Conservation (phyloP, 2,113 vertebrate genomes). For the Proterorhinus semilunaris region DNA sequence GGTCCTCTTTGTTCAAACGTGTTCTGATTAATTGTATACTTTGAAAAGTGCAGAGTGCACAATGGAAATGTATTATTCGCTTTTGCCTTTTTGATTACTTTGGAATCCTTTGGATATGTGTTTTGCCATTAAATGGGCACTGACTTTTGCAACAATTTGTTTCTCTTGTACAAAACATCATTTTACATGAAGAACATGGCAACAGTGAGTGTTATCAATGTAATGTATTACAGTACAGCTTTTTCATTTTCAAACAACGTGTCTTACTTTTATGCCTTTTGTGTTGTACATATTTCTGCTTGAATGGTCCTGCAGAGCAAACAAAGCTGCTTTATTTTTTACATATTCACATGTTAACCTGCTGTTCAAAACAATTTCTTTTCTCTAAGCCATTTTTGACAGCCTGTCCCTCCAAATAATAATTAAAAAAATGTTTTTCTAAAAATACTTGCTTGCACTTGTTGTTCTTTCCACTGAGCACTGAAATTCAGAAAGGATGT, state of each 20-base stretch:
- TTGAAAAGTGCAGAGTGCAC: conserved; percentile 69
- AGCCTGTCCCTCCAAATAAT: conserved; percentile 89
- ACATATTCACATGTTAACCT: conserved; percentile 78
- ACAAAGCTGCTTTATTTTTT: conserved; percentile 85
- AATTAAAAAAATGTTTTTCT: conserved; percentile 70
- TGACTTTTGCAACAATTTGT: conserved; percentile 67
- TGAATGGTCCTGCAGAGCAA: conserved; percentile 84
- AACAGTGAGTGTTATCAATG: conserved; percentile 87
- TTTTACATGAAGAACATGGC: conserved; percentile 80
- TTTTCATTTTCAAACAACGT: conserved; percentile 82
- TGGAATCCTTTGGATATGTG: conserved; percentile 74
- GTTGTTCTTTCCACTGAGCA: background rate
- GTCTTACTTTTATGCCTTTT: conserved; percentile 83
- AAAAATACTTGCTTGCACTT: conserved; percentile 37
- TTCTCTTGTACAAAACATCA: conserved; percentile 80
- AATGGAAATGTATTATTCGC: conserved; percentile 77
- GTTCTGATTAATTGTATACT: conserved; percentile 77
- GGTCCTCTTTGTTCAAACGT: conserved; percentile 76
- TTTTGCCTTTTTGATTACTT: conserved; percentile 73
- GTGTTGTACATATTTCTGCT: conserved; percentile 89
- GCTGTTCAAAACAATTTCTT: conserved; percentile 86
- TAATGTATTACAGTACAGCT: conserved; percentile 83
- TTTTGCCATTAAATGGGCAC: conserved; percentile 68
- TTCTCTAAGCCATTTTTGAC: conserved; percentile 90
- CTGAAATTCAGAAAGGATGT: too few relatives aligned